Evolutionary conservation across 2,888 invertebrate species (phyloP).

Genomic region (Cryptosula pallasiana): DNA sequence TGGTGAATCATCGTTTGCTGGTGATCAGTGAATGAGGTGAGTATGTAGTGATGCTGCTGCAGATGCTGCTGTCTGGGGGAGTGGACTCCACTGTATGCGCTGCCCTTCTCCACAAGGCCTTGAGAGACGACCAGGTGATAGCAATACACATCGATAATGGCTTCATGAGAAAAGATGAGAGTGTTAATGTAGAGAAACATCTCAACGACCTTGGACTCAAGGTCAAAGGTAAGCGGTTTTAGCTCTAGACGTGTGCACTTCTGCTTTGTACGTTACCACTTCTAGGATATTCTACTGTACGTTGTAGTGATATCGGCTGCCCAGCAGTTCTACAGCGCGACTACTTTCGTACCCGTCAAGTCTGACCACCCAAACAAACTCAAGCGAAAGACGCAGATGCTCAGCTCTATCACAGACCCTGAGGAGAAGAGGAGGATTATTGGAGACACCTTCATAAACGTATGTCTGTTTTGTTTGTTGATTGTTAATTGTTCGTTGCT

Average conservation of each 20-base stretch:
- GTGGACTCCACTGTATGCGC: conserved; percentile 99
- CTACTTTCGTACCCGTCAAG: conserved; percentile 71
- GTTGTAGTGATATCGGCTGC: conserved; percentile 57
- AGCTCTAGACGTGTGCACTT: too few relatives aligned
- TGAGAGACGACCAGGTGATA: conserved; percentile 79
- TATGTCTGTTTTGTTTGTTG: conserved; percentile 39
- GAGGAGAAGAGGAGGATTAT: conserved; percentile 98
- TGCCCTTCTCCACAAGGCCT: conserved; percentile 82
- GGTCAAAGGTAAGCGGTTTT: conserved; percentile 61
- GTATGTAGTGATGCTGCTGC: too few relatives aligned
- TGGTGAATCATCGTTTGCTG: too few relatives aligned
- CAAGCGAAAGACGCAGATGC: conserved; percentile 67
- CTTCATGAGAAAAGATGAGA: conserved; percentile 95
- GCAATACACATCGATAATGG: conserved; percentile 98
- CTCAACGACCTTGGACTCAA: conserved; percentile 76
- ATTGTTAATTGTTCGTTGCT: too few relatives aligned
- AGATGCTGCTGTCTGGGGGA: conserved; percentile 92
- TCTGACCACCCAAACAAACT: conserved; percentile 55
- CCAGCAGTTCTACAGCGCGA: conserved; percentile 62
- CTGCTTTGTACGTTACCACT: background rate
- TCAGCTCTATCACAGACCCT: conserved; percentile 62
- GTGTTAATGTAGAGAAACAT: conserved; percentile 77
- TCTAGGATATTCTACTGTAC: conserved; percentile 22
- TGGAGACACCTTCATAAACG: conserved; percentile 93
- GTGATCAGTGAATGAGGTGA: too few relatives aligned